Conservation (phyloP, 2,888 invertebrate genomes). For the Geophilus truncorum region DNA sequence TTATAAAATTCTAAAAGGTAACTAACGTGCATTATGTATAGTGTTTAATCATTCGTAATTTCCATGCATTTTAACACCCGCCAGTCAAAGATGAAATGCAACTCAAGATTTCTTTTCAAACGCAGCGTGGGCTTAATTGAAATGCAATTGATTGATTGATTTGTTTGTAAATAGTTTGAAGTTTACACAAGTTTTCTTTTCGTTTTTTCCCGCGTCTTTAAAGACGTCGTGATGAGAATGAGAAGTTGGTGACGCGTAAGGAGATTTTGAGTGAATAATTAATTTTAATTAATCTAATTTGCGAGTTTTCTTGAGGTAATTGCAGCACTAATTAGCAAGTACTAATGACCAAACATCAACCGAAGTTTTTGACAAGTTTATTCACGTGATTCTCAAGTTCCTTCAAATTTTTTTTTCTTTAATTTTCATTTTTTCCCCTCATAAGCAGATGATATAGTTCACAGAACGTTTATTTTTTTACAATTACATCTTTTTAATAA, state of each 20-base stretch:
- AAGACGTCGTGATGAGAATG: neutral
- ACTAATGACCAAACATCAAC: constrained; percentile 3
- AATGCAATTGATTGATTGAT: too few species aligned
- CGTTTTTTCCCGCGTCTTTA: too few species aligned
- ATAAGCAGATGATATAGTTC: neutral
- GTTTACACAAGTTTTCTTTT: too few species aligned
- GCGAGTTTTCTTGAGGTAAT: constrained; percentile 23
- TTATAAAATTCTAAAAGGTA: constrained; percentile 25
- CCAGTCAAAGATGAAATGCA: neutral
- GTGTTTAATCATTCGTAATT: constrained; percentile 18
- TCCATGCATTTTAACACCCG: neutral
- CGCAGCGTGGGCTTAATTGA: too few species aligned
- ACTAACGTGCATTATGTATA: constrained; percentile 22
- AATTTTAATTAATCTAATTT: constrained; percentile 22
- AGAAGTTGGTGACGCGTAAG: constrained; percentile 23
- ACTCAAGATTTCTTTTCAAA: too few species aligned
- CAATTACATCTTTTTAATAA: neutral
- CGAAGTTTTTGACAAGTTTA: neutral
- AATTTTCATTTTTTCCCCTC: neutral
- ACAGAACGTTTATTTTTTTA: neutral
- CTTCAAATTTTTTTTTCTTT: too few species aligned
- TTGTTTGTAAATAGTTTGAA: too few species aligned
- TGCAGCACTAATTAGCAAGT: constrained; percentile 12
- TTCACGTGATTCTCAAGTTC: neutral
- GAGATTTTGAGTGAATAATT: constrained; percentile 14